Conservation (phyloP, 2,888 invertebrate species). For the Lepidonotus clava region DNA sequence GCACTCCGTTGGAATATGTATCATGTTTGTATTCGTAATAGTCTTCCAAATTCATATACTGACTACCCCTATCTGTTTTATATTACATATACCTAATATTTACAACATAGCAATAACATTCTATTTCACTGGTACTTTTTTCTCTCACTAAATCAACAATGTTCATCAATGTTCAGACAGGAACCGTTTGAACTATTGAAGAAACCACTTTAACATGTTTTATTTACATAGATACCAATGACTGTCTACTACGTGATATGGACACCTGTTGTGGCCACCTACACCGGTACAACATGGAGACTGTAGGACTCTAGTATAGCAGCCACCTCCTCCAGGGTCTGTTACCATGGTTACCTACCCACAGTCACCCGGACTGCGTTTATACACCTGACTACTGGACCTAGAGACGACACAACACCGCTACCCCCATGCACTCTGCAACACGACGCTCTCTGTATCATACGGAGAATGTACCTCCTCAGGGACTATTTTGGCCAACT, state of each 20-base stretch:
- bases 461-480: too few species aligned
- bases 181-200: background rate
- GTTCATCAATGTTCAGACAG: background rate
- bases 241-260: background rate
- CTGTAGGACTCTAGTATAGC: too few species aligned
- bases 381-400: too few species aligned
- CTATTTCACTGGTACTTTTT: background rate
- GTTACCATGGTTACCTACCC: too few species aligned
- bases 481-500: too few species aligned
- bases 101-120: background rate
- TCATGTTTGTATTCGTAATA: too few species aligned
- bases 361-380: too few species aligned
- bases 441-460: too few species aligned
- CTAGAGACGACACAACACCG: too few species aligned
- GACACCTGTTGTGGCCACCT: background rate
- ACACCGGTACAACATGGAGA: slow-evolving; percentile 2
- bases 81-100: background rate
- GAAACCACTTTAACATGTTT: background rate
- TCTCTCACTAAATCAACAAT: background rate
- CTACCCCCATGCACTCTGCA: too few species aligned
- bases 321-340: too few species aligned
- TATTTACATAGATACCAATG: background rate
- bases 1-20: too few species aligned
- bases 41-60: background rate
- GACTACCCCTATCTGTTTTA: background rate